These are phyloP conservation scores for Endomychus coccineus DNA, from an alignment of 2,888 invertebrate genomes.

Conservation along the genomic window DNA sequence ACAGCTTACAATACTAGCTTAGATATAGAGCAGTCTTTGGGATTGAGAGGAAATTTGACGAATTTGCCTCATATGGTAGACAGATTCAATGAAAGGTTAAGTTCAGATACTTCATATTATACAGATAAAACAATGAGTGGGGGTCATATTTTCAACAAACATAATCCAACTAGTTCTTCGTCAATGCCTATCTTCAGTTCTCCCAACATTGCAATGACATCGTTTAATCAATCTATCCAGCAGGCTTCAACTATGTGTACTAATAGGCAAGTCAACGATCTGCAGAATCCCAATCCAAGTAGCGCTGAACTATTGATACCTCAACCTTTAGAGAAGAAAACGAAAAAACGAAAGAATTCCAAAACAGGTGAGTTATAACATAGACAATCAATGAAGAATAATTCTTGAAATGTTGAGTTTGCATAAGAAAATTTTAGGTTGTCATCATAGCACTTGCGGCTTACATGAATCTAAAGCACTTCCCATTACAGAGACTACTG, in stretches of 20 bases:
- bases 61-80: conserved; percentile 56
- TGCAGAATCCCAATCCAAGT: conserved; percentile 26
- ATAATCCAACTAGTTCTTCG: conserved; percentile 32
- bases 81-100: conserved; percentile 51
- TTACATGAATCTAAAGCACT: too few species aligned
- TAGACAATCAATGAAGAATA: too few species aligned
- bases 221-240: conserved; percentile 35
- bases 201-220: conserved; percentile 34
- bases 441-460: too few species aligned
- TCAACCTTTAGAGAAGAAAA: conserved; percentile 30
- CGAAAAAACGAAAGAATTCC: conserved; percentile 31
- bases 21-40: conserved; percentile 45
- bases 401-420: too few species aligned
- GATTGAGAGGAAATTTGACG: conserved; percentile 46
- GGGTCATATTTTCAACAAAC: conserved; percentile 38
- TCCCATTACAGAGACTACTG: too few species aligned
- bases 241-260: conserved; percentile 30
- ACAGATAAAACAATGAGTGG: conserved; percentile 36
- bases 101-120: conserved; percentile 45
- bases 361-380: conserved; percentile 25
- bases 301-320: conserved; percentile 21
- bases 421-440: too few species aligned
- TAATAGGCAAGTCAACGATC: conserved; percentile 34
- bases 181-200: conserved; percentile 39
- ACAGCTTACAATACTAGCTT: conserved; percentile 21